Evolutionary conservation across 2,797 vertebrate species (phyloP).

Genomic region (Artibeus jamaicensis): DNA sequence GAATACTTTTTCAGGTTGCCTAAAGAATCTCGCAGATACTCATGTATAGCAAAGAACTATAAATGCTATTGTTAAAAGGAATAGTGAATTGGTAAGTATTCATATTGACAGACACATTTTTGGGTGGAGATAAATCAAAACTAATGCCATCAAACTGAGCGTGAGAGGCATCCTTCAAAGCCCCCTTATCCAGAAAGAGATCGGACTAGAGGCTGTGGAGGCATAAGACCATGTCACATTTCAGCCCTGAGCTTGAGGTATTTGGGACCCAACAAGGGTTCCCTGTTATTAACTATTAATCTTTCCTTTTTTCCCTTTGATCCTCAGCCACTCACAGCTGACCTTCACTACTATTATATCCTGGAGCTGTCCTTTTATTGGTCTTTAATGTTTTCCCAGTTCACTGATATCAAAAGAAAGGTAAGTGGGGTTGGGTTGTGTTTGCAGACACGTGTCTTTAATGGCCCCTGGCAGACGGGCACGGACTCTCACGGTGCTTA

Average conservation of each 20-base stretch:
- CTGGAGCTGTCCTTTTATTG: slow-evolving; percentile 97
- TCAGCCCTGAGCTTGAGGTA: slow-evolving; percentile 16
- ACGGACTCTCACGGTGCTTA: background rate
- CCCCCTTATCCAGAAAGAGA: background rate
- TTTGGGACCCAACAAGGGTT: slow-evolving; percentile 36
- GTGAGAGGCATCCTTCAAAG: background rate
- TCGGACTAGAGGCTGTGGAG: background rate
- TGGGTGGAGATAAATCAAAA: slow-evolving; percentile 20
- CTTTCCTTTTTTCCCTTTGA: slow-evolving; percentile 46
- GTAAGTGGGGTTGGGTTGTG: slow-evolving; percentile 83
- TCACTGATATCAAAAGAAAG: slow-evolving; percentile 99
- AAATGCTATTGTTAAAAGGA: background rate
- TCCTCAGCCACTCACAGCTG: slow-evolving; percentile 93
- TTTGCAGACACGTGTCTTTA: background rate
- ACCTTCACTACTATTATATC: slow-evolving; percentile 97
- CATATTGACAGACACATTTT: background rate
- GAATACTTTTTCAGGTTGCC: background rate
- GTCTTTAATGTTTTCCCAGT: slow-evolving; percentile 97
- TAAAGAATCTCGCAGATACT: background rate
- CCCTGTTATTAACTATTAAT: slow-evolving; percentile 62
- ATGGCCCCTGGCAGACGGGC: background rate
- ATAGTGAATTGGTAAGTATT: background rate
- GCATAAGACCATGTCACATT: background rate
- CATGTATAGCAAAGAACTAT: background rate
- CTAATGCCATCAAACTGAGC: background rate